Conservation (phyloP, 1,140 invertebrate genomes). For the Drosophila nannoptera region DNA sequence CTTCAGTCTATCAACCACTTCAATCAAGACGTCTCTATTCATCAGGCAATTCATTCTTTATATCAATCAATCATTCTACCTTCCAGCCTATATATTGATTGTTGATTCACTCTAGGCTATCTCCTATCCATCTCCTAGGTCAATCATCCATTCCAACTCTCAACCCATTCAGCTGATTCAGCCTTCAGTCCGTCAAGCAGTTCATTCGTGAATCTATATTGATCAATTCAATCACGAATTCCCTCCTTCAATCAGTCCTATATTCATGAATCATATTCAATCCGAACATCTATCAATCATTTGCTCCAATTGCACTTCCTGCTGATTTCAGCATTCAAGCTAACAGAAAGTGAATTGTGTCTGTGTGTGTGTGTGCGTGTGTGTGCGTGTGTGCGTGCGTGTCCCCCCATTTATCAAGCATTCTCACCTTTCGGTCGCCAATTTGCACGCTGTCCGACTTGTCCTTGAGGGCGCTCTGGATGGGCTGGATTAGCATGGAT, state of each 20-base stretch:
- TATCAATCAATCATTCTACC: too few species aligned
- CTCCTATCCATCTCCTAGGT: too few species aligned
- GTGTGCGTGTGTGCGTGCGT: too few species aligned
- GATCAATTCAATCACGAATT: background rate
- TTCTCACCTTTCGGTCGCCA: constrained; percentile 86
- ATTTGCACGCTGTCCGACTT: constrained; percentile 83
- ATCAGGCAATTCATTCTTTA: too few species aligned
- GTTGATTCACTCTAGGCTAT: too few species aligned
- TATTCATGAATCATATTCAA: background rate
- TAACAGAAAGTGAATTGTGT: too few species aligned
- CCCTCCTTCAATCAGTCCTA: background rate
- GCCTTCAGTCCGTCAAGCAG: background rate
- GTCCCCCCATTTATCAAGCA: constrained; percentile 37
- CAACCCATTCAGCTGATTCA: too few species aligned
- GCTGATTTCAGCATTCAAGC: too few species aligned
- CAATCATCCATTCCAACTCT: too few species aligned
- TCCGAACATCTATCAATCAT: background rate
- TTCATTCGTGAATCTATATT: background rate
- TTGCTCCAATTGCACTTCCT: background rate
- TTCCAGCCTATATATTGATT: too few species aligned
- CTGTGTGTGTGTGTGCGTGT: background rate
- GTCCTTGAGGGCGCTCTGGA: constrained; percentile 90
- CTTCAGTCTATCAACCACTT: too few species aligned
- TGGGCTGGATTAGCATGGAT: constrained; percentile 92
- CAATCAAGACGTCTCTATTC: too few species aligned